Percentiles rank a stretch among this genome's conserved stretches.
Conservation (phyloP, 2,888 invertebrate genomes). For the Plebejus argus region DNA sequence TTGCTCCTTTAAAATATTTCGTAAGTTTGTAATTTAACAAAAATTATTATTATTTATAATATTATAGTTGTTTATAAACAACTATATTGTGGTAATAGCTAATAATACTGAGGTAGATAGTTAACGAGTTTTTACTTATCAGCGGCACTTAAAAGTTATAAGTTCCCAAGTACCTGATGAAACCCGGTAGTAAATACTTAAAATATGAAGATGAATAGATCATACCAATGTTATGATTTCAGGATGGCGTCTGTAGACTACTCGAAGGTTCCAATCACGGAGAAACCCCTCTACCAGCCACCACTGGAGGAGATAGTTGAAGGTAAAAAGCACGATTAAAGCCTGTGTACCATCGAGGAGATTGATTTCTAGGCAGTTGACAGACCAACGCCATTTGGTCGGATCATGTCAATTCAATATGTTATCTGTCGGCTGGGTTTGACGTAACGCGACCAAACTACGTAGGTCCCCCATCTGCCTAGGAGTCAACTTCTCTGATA, state of each 20-base stretch:
- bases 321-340: conserved; percentile 64
- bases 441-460: too few species aligned
- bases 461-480: too few species aligned
- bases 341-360: not conserved
- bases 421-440: too few species aligned
- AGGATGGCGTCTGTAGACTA: conserved; percentile 71
- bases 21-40: not conserved
- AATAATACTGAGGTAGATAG: not conserved
- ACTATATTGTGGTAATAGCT: not conserved
- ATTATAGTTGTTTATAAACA: too few species aligned
- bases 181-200: not conserved
- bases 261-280: conserved; percentile 67
- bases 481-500: too few species aligned
- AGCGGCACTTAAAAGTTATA: not conserved
- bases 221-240: conserved; percentile 33
- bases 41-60: not conserved
- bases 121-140: not conserved
- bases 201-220: not conserved
- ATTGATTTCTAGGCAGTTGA: too few species aligned
- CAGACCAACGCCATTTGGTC: too few species aligned
- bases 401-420: too few species aligned
- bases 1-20: not conserved
- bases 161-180: not conserved
- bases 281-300: conserved; percentile 82
- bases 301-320: conserved; percentile 83